Conservation (phyloP, 30 jellyfish, hydroid and myxozoan genomes). For the Phacellophora camtschatica region DNA sequence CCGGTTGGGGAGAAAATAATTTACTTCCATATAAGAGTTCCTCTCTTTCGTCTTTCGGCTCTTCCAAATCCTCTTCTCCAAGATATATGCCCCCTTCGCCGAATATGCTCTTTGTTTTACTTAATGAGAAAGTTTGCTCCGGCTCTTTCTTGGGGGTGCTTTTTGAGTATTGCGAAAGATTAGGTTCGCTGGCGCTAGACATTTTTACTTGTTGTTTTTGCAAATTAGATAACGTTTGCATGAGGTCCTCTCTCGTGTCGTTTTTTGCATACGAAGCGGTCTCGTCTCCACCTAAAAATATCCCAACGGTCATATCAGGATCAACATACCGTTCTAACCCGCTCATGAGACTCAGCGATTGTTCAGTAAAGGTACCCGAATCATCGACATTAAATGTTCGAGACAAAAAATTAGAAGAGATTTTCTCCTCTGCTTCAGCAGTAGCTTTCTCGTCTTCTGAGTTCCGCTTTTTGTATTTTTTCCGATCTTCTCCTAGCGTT, state of each 20-base stretch:
- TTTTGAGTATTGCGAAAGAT: constrained; percentile 11
- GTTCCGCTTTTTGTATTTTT: constrained; percentile 29
- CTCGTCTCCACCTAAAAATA: constrained; percentile 31
- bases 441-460: constrained; percentile 34
- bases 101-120: constrained; percentile 34
- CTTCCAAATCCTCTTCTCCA: constrained; percentile 70
- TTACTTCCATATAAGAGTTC: constrained; percentile 36
- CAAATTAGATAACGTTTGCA: constrained; percentile 48
- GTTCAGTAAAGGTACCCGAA: constrained; percentile 65
- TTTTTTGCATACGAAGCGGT: constrained; percentile 7
- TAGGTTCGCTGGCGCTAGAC: constrained; percentile 61
- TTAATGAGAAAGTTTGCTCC: neutral
- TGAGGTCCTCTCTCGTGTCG: constrained; percentile 8
- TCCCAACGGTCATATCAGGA: constrained; percentile 39
- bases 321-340: constrained; percentile 72
- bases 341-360: constrained; percentile 47
- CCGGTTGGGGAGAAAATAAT: constrained; percentile 27
- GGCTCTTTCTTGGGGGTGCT: constrained; percentile 48
- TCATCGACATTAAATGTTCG: constrained; percentile 68
- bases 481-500: constrained; percentile 72
- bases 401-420: constrained; percentile 37
- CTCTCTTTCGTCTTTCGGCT: constrained; percentile 56
- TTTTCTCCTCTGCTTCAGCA: constrained; percentile 37
- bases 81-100: constrained; percentile 76
- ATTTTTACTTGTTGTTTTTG: constrained; percentile 31